phyloP scores from a whole-genome alignment of 2,888 invertebrate genomes.

The Reticulitermes lucifugus region DNA sequence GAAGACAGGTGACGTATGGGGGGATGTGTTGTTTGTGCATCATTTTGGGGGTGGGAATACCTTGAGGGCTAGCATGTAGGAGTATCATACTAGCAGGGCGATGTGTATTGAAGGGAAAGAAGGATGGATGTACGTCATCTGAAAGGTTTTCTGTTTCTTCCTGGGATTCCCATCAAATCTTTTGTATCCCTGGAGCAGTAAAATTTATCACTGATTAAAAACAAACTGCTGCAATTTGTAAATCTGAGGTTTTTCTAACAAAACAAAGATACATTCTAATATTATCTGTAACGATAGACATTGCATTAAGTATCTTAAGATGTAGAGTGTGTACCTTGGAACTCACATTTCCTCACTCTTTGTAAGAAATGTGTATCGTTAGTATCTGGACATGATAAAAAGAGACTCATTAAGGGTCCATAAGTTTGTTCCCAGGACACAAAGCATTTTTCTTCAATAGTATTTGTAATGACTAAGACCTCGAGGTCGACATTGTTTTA shows the following conservation, averaged over 20 bases:
- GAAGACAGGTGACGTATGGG: constrained; percentile 26
- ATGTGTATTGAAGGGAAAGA: background rate
- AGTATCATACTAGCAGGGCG: background rate
- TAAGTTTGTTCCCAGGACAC: too few relatives aligned
- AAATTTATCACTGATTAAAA: background rate
- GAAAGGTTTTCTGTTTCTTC: background rate
- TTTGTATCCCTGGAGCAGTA: background rate
- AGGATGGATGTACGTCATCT: background rate
- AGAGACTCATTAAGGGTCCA: too few relatives aligned
- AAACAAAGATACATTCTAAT: too few relatives aligned
- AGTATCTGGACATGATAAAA: too few relatives aligned
- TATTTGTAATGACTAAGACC: too few relatives aligned
- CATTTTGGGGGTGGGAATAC: constrained; percentile 13
- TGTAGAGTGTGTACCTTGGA: too few relatives aligned
- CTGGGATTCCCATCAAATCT: background rate
- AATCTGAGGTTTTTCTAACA: background rate
- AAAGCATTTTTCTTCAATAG: too few relatives aligned
- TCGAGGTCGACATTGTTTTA: too few relatives aligned
- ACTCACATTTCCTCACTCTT: too few relatives aligned
- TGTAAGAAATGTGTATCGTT: too few relatives aligned
- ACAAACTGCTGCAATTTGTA: background rate
- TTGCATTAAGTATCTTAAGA: too few relatives aligned
- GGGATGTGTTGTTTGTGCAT: constrained; percentile 24
- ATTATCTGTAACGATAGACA: too few relatives aligned
- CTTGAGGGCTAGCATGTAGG: constrained; percentile 15